Percentiles rank a stretch among this genome's conserved stretches.
These are phyloP conservation scores for Aphidius gifuensis DNA, from an alignment of 1,140 invertebrate species.

Conservation along the genomic window DNA sequence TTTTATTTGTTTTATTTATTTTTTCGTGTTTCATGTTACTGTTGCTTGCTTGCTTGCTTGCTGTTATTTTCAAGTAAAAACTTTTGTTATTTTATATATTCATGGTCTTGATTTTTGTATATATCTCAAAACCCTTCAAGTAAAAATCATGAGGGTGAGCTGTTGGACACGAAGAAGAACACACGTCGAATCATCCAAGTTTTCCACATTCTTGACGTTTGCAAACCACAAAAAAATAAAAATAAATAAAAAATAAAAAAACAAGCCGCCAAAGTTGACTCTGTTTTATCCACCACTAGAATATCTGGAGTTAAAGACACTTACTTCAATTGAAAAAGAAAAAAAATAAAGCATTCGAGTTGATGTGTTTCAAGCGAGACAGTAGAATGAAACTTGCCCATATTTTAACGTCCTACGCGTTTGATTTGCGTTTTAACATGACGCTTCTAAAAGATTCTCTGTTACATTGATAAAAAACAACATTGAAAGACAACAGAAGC, in stretches of 20 bases:
- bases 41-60: no score
- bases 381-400: neutral
- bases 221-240: slow-evolving; percentile 5
- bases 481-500: no score
- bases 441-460: neutral
- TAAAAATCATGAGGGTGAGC: neutral
- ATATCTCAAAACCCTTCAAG: neutral
- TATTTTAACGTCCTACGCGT: no score
- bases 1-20: no score
- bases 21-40: no score
- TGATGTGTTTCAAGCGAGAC: neutral
- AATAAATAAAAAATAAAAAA: neutral
- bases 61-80: no score
- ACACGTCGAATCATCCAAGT: slow-evolving; percentile 18
- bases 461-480: neutral
- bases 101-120: slow-evolving; percentile 5
- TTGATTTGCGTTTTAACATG: neutral
- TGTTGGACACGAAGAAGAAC: neutral
- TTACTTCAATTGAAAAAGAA: no score
- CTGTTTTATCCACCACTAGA: no score
- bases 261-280: neutral
- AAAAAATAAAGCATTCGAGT: neutral
- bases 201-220: slow-evolving; percentile 23
- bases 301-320: no score
- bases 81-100: slow-evolving; percentile 2